Percentiles rank a stretch among this genome's conserved stretches.
Conservation (phyloP, 2,888 invertebrate genomes). For the Spatulosminthurus flaviceps region DNA sequence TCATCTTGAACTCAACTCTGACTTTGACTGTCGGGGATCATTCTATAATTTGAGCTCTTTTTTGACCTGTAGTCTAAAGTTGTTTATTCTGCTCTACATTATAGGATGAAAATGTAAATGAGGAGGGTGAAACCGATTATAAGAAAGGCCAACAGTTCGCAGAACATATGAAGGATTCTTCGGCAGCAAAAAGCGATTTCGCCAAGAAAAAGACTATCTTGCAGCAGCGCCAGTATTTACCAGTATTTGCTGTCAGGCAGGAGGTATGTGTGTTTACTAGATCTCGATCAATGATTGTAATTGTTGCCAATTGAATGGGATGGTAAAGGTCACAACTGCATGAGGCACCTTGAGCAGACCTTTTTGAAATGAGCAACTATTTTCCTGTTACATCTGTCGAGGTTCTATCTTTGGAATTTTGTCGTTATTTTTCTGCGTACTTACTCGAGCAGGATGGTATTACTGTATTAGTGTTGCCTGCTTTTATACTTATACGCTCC, state of each 20-base stretch:
- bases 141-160: conserved; percentile 96
- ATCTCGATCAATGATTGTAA: neutral
- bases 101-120: conserved; percentile 70
- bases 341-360: neutral
- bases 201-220: conserved; percentile 83
- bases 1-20: neutral
- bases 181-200: conserved; percentile 80
- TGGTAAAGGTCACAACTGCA: neutral
- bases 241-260: conserved; percentile 94
- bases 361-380: neutral
- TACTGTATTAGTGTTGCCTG: no score
- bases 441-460: no score
- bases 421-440: no score
- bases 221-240: conserved; percentile 90
- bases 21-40: no score
- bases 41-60: no score
- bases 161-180: conserved; percentile 82
- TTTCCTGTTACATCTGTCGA: conserved; percentile 3
- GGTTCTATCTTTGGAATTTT: neutral
- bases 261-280: conserved; percentile 70
- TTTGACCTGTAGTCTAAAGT: no score
- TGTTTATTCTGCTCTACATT: conserved; percentile 30
- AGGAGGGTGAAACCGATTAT: conserved; percentile 82
- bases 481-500: no score
- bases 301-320: neutral